Base-by-base conservation (phyloP, 2,888 invertebrate species). In the Deilephila elpenor region DNA sequence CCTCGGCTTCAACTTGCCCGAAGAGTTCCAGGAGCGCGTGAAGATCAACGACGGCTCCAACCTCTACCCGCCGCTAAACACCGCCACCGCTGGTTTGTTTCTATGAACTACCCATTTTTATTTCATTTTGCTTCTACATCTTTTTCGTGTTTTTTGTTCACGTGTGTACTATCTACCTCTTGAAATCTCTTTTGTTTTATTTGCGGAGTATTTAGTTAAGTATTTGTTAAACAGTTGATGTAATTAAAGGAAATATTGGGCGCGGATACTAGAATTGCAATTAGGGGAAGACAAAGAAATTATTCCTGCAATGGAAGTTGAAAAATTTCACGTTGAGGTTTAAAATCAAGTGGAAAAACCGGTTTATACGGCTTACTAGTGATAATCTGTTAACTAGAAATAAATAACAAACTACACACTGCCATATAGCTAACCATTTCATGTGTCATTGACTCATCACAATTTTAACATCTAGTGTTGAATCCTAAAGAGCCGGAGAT, bases 41-140 rank as follows among this genome's bases (percentile, higher is more conserved):
- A 85, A 78, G 19, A 86, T 89, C 62, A 74, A 82, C 4, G 85
- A 85, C 6, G 84, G 85, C 0, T 83, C 82, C 29, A 82, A 76
- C 73, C 76, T 93, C 17, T 94, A 94, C 76, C 94, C 94, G 2
- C 88, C 91, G 0, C 83, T 93, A 17, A 89, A 93, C 73, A 70
- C 84, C 20, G 85, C 90, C 29, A 89, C 93, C 75, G 92, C 93
- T 74, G 93, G 94, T 94, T 86, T 83, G 72, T n/a, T 61, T 59
- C 67, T 59, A 60, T 59, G 53, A 74, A 71, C 71, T 73, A 8
- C 51, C 3, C 37, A 70, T 74, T 56, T 71, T 51, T 71, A 53
- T 75, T 67, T 74, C 56, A 56, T 56, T 56, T 56, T 5, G 56
- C n/a, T 56, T n/a, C 17, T n/a, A 0, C 17, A 56, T 56, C 56